Base-by-base conservation (phyloP, 2,113 vertebrate genomes). In the Spizaetus ornatus region DNA sequence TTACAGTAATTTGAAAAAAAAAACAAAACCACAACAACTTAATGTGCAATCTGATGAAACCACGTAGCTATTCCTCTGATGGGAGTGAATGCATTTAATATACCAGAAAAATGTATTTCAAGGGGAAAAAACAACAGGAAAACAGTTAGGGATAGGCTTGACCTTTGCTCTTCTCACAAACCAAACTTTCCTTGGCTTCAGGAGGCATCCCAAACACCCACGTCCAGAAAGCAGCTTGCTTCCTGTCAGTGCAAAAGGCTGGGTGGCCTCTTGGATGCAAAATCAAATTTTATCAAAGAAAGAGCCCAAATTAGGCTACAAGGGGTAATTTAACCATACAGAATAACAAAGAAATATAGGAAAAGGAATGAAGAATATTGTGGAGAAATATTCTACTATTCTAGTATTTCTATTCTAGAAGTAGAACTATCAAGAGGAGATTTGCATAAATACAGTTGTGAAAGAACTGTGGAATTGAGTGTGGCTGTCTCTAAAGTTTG, bases 111-210 rank as follows among this genome's bases (percentile, higher is more conserved):
- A 77, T 43, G 6, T 70, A 7, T 86, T 92, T 77, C 38, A 92
- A 65, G 40, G 47, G 7, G 34, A 56, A 74, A 74, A 67, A 72
- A 38, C 23, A 91, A 21, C 11, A 89, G 34, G 55, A 89, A 91
- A 90, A 48, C 6, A 82, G 82, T 89, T 82, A 87, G 89, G 82
- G 84, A 82, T 65, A 73, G 70, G 38, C n/a, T 79, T 90, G 78
- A 90, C 45, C 77, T 97, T 93, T 85, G 66, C 19, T 74, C 16
- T 80, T 85, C 58, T 93, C n/a, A 48, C 29, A 91, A 90, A 77
- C 62, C 84, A 90, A 93, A 82, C 17, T 77, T 94, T 66, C 26
- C 38, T 82, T 90, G 93, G 93, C 70, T 94, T 86, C 66, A 87
- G 34, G 58, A 94, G 43, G 11, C 55, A 42, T 88, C 66, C 42